A percentile compares a stretch with the other conserved stretches of the same genome.
Evolutionary conservation across 2,888 invertebrate genomes (phyloP).

Genomic region (Drosophila ezoana): DNA sequence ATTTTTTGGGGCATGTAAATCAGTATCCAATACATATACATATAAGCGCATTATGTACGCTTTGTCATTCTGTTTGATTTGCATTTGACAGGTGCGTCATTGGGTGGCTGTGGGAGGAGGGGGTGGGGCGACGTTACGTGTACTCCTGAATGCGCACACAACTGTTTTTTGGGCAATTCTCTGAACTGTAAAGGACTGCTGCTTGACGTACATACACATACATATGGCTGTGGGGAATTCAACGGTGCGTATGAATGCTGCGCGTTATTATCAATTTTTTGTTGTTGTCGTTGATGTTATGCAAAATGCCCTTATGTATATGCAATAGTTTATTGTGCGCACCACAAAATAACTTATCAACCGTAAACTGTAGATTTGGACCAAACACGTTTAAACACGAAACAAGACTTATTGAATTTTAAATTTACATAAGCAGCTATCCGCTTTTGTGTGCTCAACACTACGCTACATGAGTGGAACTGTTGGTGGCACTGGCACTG

Average conservation of each 20-base stretch:
- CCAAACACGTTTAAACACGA: conserved; percentile 11
- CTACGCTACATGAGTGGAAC: conserved; percentile 17
- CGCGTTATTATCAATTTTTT: conserved; percentile 11
- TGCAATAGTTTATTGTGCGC: conserved; percentile 47
- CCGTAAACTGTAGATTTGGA: conserved; percentile 38
- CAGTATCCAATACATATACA: background rate
- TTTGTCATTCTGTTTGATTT: conserved; percentile 33
- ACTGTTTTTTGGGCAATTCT: background rate
- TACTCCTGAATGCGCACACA: conserved; percentile 21
- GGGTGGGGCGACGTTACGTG: background rate
- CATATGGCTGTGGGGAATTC: conserved; percentile 16
- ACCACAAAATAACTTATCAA: conserved; percentile 37
- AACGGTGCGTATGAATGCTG: conserved; percentile 63
- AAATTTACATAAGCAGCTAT: conserved; percentile 19
- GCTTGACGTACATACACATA: conserved; percentile 7
- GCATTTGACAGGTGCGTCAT: background rate
- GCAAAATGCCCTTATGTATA: conserved; percentile 27
- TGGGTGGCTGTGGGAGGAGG: background rate
- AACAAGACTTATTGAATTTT: conserved; percentile 10
- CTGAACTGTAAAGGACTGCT: conserved; percentile 32
- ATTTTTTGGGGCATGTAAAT: background rate
- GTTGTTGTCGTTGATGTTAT: conserved; percentile 5
- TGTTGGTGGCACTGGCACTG: conserved; percentile 2
- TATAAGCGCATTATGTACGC: conserved; percentile 1
- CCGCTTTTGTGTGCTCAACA: conserved; percentile 10